These are phyloP conservation scores for Chlorodrepanis virens DNA, from an alignment of 2,113 vertebrate species.

Conservation along the genomic window DNA sequence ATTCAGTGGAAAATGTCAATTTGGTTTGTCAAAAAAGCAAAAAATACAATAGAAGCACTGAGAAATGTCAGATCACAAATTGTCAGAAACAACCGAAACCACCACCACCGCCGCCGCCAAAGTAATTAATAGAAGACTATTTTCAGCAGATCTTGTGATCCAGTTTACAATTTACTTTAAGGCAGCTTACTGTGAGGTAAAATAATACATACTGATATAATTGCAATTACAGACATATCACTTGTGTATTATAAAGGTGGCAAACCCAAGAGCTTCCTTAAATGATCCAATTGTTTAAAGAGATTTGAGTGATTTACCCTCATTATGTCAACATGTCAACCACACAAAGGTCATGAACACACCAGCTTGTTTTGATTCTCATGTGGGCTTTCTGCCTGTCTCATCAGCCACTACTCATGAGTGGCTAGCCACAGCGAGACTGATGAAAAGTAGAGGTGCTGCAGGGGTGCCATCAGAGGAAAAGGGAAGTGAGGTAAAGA, in stretches of 20 bases:
- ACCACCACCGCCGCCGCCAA: neutral
- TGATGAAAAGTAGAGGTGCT: neutral
- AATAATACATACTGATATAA: neutral
- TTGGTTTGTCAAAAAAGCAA: neutral
- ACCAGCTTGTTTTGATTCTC: rapidly evolving
- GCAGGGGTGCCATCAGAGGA: neutral
- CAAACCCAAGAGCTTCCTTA: neutral
- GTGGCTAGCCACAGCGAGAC: neutral
- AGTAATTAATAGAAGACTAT: neutral
- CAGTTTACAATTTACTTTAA: neutral
- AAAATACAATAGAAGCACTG: neutral
- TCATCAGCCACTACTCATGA: neutral
- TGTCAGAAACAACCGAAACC: neutral
- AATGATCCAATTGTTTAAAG: neutral
- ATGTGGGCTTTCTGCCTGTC: neutral
- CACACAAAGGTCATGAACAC: neutral
- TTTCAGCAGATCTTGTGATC: neutral
- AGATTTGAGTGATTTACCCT: neutral
- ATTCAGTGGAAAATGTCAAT: neutral
- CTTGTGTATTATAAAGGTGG: neutral
- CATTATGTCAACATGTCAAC: neutral
- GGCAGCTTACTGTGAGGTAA: neutral
- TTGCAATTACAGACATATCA: neutral
- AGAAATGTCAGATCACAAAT: neutral
- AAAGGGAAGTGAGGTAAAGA: neutral